Evolutionary conservation across 2,797 vertebrate species (phyloP), one percentile per base, ranked within the genome.

Genomic region (Eidolon dupreanum): DNA sequence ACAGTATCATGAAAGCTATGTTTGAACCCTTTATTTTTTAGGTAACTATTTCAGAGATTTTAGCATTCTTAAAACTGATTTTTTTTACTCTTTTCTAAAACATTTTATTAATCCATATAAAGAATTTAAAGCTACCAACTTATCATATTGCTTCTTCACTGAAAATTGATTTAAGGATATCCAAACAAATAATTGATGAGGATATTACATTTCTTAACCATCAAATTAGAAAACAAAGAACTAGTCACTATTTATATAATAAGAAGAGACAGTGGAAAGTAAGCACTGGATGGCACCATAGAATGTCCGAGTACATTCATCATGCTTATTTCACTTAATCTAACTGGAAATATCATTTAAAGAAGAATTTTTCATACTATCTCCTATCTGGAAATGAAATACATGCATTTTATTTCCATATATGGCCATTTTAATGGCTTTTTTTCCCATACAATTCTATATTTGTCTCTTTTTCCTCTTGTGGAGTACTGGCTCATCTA

Each of bases 31-130:
- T 46, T 82, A 53, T 81, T 92, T 93, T 91, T 61, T 79, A n/a
- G 51, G 36, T 63, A 93, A 77, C 93, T 93, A 87, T 92, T 91
- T 84, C 55, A 61, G 22, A 59, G 70, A 82, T 28, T 71, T 92
- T 77, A 81, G 38, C 38, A 11, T 75, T 71, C 78, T n/a, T 55
- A 51, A 31, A 88, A 92, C 74, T 77, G 28, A 33, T 28, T 63
- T 73, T 73, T 53, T 74, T 31, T 49, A 57, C 66, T 46, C 5
- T 73, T 94, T 83, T 70, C 66, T 86, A 74, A 73, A 65, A 8
- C 43, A 93, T 38, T 94, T 95, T 90, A 85, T 90, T 86, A 66
- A 87, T 43, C 12, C 3, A 43, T 24, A 68, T 61, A 49, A 93
- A 49, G 15, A 74, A 91, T 65, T 88, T 57, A 84, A 90, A 93